Percentiles rank a stretch among this genome's conserved stretches.
Evolutionary conservation across 2,797 vertebrate species (phyloP).

Genomic region (Poecilia velifera): DNA sequence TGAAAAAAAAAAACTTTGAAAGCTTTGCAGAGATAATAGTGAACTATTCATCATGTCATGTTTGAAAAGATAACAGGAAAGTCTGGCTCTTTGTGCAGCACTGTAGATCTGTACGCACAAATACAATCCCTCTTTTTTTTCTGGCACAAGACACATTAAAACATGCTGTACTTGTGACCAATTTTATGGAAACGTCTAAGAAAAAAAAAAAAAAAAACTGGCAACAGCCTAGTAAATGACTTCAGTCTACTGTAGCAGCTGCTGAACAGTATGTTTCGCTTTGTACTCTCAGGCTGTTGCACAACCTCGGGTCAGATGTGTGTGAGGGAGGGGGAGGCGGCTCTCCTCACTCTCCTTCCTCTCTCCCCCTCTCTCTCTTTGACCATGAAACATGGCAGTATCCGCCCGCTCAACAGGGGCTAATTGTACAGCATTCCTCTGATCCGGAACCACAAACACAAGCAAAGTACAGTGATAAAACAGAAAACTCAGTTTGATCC

Average conservation of each 20-base stretch:
- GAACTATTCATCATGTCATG: background rate
- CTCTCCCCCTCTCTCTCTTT: slow-evolving; percentile 67
- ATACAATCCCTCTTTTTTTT: background rate
- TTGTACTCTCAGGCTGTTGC: slow-evolving; percentile 62
- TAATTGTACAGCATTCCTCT: slow-evolving; percentile 77
- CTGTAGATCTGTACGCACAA: background rate
- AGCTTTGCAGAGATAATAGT: background rate
- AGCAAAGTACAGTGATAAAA: slow-evolving; percentile 5
- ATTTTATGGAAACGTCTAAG: slow-evolving; percentile 11
- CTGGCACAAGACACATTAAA: background rate
- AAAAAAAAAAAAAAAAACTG: slow-evolving; percentile 15
- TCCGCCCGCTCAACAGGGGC: slow-evolving; percentile 78
- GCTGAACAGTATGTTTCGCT: slow-evolving; percentile 52
- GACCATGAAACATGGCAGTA: slow-evolving; percentile 73
- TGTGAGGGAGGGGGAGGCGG: slow-evolving; percentile 65
- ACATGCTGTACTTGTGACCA: background rate
- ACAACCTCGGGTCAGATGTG: slow-evolving; percentile 76
- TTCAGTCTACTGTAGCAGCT: slow-evolving; percentile 46
- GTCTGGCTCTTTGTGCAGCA: background rate
- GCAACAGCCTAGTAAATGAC: slow-evolving; percentile 34
- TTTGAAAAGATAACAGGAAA: background rate
- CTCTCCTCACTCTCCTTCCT: slow-evolving; percentile 57
- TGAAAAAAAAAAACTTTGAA: background rate
- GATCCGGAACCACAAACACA: slow-evolving; percentile 74
- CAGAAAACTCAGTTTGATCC: slow-evolving; percentile 1